phyloP scores from a whole-genome alignment of 2,113 vertebrate species.

The Cacatua alba region DNA sequence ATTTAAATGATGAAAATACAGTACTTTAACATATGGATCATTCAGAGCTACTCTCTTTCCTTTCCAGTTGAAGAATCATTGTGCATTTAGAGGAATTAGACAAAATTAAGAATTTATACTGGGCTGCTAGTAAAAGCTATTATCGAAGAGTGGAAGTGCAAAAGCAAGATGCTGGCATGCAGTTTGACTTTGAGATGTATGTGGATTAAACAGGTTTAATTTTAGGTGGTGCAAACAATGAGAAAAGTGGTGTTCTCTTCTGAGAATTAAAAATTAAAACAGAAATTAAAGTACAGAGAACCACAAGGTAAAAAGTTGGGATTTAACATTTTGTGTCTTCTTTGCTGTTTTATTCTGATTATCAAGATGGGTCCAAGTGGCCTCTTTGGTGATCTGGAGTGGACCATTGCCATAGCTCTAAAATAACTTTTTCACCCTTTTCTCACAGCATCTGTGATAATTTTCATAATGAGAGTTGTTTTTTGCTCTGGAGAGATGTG shows the following conservation, averaged over 20 bases:
- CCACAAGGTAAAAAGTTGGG: background rate
- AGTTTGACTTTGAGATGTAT: background rate
- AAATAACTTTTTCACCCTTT: background rate
- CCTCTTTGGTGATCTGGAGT: background rate
- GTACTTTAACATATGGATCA: conserved; percentile 69
- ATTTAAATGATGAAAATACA: conserved; percentile 59
- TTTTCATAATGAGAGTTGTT: background rate
- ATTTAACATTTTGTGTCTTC: background rate
- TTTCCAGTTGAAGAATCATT: conserved; percentile 59
- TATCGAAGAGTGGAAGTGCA: background rate
- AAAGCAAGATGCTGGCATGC: background rate
- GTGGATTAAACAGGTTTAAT: background rate
- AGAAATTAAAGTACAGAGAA: background rate
- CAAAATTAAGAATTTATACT: conserved; percentile 57
- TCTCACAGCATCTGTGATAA: background rate
- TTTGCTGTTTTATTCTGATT: background rate
- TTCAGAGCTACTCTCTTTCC: conserved; percentile 37
- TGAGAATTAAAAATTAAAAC: background rate
- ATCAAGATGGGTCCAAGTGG: background rate
- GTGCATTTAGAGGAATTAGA: conserved; percentile 53
- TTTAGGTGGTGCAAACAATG: background rate
- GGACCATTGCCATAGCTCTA: background rate
- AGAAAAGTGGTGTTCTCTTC: background rate
- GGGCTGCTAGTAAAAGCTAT: conserved; percentile 26
- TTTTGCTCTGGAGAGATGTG: background rate